phyloP scores from a whole-genome alignment of 2,797 vertebrate species.

The Glyptemys insculpta region DNA sequence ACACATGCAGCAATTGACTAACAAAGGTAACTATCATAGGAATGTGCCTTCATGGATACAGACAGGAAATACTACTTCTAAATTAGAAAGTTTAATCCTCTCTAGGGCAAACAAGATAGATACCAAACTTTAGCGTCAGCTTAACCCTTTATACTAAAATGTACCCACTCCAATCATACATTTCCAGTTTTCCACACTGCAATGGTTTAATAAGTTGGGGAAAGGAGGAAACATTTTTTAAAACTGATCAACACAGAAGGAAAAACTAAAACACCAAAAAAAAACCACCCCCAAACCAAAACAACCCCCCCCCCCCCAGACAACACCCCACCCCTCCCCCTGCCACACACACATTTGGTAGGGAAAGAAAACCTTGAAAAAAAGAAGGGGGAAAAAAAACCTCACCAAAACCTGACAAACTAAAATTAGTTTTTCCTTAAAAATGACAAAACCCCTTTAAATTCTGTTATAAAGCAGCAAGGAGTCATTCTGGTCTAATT shows the following conservation, averaged over 20 bases:
- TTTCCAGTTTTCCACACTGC: background rate
- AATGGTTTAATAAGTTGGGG: background rate
- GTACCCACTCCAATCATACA: background rate
- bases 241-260: background rate
- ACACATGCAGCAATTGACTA: background rate
- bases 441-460: background rate
- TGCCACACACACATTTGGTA: too few relatives aligned
- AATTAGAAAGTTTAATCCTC: background rate
- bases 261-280: background rate
- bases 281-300: background rate
- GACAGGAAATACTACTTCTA: background rate
- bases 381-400: background rate
- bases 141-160: background rate
- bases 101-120: background rate
- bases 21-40: background rate
- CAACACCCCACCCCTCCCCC: too few relatives aligned
- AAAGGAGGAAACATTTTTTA: background rate
- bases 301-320: too few relatives aligned
- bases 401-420: background rate
- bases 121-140: background rate
- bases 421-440: background rate
- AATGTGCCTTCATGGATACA: background rate
- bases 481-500: constrained; percentile 22
- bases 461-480: background rate
- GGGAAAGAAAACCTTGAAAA: background rate